These are phyloP conservation scores for Microtus montanus DNA, from an alignment of 2,113 vertebrate species.

Conservation along the genomic window DNA sequence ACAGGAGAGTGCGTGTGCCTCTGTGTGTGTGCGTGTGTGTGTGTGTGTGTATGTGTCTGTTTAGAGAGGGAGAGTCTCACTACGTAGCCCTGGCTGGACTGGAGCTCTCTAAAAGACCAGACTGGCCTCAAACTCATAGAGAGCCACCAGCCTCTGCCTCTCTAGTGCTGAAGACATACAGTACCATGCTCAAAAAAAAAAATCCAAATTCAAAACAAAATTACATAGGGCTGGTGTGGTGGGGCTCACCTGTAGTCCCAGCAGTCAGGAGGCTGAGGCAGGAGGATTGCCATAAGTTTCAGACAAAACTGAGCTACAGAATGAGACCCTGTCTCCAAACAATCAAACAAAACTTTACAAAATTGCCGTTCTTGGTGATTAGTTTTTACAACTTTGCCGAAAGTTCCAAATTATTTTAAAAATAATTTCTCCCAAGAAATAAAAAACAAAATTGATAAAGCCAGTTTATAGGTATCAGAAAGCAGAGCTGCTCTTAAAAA, in stretches of 20 bases:
- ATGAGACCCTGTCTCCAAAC: neutral
- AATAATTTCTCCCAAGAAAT: neutral
- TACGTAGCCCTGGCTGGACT: neutral
- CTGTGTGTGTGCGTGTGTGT: neutral
- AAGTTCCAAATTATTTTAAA: neutral
- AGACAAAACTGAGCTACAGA: neutral
- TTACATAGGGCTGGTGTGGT: neutral
- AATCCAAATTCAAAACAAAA: neutral
- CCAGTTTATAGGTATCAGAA: neutral
- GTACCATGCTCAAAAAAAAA: neutral
- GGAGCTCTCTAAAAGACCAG: neutral
- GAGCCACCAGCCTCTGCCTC: neutral
- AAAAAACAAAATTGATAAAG: neutral
- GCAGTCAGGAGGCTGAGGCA: neutral
- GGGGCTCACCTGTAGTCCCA: neutral
- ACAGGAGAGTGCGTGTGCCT: too few relatives aligned
- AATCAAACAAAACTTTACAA: neutral
- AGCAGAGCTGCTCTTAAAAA: neutral
- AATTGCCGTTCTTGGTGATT: neutral
- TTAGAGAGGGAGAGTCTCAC: neutral
- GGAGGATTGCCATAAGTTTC: neutral
- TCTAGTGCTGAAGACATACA: neutral
- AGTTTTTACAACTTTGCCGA: neutral
- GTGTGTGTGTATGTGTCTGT: neutral
- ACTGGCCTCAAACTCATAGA: neutral